Conservation (phyloP, 2,888 invertebrate species). For the Aphrophora alni region DNA sequence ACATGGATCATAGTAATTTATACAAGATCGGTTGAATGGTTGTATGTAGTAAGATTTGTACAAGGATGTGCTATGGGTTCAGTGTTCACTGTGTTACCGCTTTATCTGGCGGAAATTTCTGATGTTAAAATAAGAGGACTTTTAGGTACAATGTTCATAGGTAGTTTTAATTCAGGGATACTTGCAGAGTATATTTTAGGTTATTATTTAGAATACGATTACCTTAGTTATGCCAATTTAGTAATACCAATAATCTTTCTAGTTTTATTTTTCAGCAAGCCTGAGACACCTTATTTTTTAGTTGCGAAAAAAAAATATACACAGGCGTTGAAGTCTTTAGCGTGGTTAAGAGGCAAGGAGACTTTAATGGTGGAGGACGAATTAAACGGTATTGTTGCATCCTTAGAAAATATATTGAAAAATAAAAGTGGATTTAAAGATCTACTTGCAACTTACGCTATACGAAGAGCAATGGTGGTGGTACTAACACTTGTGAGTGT, state of each 20-base stretch:
- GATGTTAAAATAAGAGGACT: conserved; percentile 48
- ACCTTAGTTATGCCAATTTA: conserved; percentile 57
- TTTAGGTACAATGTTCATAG: conserved; percentile 48
- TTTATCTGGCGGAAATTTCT: conserved; percentile 50
- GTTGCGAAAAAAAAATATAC: conserved; percentile 61
- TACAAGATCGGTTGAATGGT: conserved; percentile 42
- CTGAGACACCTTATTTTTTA: conserved; percentile 68
- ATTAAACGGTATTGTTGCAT: conserved; percentile 37
- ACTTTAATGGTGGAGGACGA: conserved; percentile 39
- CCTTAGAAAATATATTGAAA: conserved; percentile 26
- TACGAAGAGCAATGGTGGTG: conserved; percentile 43
- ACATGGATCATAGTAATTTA: conserved; percentile 48
- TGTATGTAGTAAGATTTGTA: conserved; percentile 47
- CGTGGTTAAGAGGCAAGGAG: conserved; percentile 40
- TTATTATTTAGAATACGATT: conserved; percentile 55
- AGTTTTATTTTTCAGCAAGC: conserved; percentile 63
- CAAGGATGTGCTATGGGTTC: conserved; percentile 50
- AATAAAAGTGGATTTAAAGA: conserved; percentile 20
- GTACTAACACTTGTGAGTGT: conserved; percentile 41
- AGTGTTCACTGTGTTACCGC: conserved; percentile 47
- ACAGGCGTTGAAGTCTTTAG: conserved; percentile 56
- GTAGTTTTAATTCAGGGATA: conserved; percentile 47
- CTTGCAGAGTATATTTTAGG: conserved; percentile 46
- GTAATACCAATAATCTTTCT: conserved; percentile 61
- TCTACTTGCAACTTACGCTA: conserved; percentile 39